These are phyloP conservation scores for Seriola dumerili DNA, from an alignment of 2,113 vertebrate genomes.

Conservation along the genomic window DNA sequence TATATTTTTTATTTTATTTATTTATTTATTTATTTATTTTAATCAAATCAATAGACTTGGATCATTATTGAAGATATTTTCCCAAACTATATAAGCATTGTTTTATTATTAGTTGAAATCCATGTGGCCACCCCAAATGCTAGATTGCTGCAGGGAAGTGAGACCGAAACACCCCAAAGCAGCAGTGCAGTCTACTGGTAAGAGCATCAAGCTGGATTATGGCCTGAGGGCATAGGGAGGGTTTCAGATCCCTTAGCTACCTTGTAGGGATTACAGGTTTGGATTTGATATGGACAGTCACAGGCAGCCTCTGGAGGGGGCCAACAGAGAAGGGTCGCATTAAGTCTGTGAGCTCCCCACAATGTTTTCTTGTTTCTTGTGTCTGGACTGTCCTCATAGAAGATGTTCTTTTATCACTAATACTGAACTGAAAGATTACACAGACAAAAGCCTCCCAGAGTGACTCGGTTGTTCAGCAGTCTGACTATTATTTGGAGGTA, in stretches of 20 bases:
- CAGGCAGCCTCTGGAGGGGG: slow-evolving; percentile 24
- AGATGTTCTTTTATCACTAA: slow-evolving; percentile 4
- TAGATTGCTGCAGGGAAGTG: slow-evolving; percentile 41
- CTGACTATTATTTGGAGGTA: background rate
- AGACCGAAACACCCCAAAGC: slow-evolving; percentile 48
- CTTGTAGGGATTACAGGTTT: slow-evolving; percentile 70
- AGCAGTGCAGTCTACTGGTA: slow-evolving; percentile 19
- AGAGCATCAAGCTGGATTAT: slow-evolving; percentile 49
- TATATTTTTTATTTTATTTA: too few relatives aligned
- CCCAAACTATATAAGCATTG: background rate
- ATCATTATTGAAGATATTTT: background rate
- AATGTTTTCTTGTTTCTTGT: slow-evolving; percentile 15
- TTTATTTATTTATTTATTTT: too few relatives aligned
- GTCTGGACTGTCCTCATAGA: slow-evolving; percentile 1
- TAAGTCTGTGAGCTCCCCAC: slow-evolving; percentile 10
- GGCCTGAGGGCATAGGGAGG: slow-evolving; percentile 45
- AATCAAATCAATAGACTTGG: too few relatives aligned
- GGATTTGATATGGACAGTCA: slow-evolving; percentile 63
- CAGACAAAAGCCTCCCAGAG: slow-evolving; percentile 5
- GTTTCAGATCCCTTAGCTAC: slow-evolving; percentile 55
- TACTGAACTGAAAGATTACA: slow-evolving; percentile 3
- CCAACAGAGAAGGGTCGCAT: slow-evolving; percentile 29
- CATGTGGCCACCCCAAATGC: slow-evolving; percentile 24
- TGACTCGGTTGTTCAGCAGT: background rate
- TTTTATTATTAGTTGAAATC: slow-evolving; percentile 36